Conservation (phyloP, 53 echinoderm and acorn worm species). For the Holothuria leucospilota region DNA sequence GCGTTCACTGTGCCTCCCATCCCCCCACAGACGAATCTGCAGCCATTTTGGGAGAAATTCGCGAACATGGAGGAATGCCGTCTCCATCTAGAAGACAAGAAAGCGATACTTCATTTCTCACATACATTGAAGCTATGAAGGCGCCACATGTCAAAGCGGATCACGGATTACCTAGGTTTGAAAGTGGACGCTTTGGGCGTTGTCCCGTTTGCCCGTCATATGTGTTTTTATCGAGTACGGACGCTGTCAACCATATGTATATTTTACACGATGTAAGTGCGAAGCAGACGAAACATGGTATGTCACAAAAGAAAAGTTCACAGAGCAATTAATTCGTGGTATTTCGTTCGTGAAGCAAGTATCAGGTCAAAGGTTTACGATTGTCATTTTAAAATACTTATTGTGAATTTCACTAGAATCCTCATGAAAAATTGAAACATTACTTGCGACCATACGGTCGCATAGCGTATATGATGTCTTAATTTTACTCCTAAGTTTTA, state of each 20-base stretch:
- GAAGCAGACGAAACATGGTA: not conserved
- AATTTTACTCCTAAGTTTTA: too few relatives aligned
- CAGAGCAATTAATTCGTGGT: not conserved
- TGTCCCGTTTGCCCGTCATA: not conserved
- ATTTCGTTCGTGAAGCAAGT: too few relatives aligned
- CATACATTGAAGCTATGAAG: conserved; percentile 1
- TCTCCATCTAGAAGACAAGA: not conserved
- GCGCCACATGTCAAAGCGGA: not conserved
- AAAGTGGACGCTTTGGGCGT: not conserved
- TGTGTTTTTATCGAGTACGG: not conserved
- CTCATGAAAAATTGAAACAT: too few relatives aligned
- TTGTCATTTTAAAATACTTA: too few relatives aligned
- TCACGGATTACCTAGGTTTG: not conserved
- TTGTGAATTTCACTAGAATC: too few relatives aligned
- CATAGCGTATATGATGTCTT: too few relatives aligned
- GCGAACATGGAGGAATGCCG: not conserved
- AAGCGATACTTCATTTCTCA: not conserved
- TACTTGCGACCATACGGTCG: too few relatives aligned
- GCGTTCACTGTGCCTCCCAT: not conserved
- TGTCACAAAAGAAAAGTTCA: not conserved
- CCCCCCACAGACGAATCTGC: conserved; percentile 22
- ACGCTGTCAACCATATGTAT: not conserved
- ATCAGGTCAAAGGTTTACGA: too few relatives aligned
- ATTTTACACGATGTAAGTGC: conserved; percentile 1
- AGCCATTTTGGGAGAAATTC: conserved; percentile 13